Evolutionary conservation across 2,113 vertebrate species (phyloP), one percentile per base, ranked within the genome.

Genomic region (Ictidomys tridecemlineatus): DNA sequence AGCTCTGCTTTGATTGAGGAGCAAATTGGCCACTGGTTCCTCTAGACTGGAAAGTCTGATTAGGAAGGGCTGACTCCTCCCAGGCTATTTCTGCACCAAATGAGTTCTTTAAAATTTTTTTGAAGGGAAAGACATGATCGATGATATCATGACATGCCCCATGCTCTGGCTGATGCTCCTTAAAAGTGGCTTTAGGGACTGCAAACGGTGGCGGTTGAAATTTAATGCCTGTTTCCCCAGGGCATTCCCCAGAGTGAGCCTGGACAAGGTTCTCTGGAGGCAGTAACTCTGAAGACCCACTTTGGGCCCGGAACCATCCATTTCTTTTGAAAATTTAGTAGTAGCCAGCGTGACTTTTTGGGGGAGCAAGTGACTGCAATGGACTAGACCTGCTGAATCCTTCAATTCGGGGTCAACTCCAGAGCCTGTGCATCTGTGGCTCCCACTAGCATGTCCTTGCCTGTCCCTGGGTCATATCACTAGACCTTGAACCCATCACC

Each of bases 1-100:
- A 5, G 87, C 1, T 79, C 48, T 2, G n/a, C 78, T 24, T 77
- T 11, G 32, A 86, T 70, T 83, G 28, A 69, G 73, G 93, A 48
- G 42, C 34, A 48, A 45, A 58, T 79, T 28, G 76, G 39, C 72
- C 67, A 16, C 39, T 65, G 42, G 2, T 63, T 86, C 85, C 61
- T 65, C 45, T 53, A 65, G 45, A 37, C 58, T 53, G 48, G 10
- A 1, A 18, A 13, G 69, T 94, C 91, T 82, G 74, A 56, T 67
- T 17, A 20, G 65, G 92, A 97, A 94, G 94, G 1, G 13, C 65
- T 85, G 91, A 70, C 56, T 69, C 0, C 34, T 11, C 37, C 73
- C 48, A 32, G 77, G 45, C 51, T 96, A 95, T 91, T 96, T 96
- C 74, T 96, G 89, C 39, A 77, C 77, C 85, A 88, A 73, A 53